A percentile compares a stretch with the other conserved stretches of the same genome.
Conservation (phyloP, 2,888 invertebrate genomes). For the Coenonympha arcania region DNA sequence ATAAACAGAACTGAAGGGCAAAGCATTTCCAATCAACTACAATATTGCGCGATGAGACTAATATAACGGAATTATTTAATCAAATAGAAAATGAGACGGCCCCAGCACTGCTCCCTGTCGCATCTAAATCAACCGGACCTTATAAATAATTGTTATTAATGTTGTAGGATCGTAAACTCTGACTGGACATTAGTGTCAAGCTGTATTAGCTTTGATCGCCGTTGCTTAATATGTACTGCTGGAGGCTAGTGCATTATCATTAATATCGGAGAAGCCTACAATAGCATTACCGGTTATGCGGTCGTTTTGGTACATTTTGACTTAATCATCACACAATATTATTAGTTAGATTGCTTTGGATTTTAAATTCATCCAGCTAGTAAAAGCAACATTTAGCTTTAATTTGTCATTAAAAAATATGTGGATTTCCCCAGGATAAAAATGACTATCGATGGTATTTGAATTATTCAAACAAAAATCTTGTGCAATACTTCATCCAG, state of each 20-base stretch:
- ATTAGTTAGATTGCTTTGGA: too few species aligned
- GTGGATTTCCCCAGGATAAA: too few species aligned
- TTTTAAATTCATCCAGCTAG: too few species aligned
- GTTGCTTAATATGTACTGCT: constrained; percentile 35
- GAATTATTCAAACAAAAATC: too few species aligned
- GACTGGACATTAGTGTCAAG: constrained; percentile 48
- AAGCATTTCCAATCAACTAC: not conserved
- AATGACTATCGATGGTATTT: too few species aligned
- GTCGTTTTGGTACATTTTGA: not conserved
- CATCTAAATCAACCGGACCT: constrained; percentile 43
- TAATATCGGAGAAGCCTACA: constrained; percentile 19
- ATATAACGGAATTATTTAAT: constrained; percentile 9
- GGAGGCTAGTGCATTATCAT: constrained; percentile 19
- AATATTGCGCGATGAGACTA: not conserved
- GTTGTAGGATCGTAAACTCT: constrained; percentile 44
- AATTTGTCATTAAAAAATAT: too few species aligned
- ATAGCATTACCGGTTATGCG: constrained; percentile 1
- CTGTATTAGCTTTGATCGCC: constrained; percentile 44
- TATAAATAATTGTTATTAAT: constrained; percentile 59
- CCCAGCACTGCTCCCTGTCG: constrained; percentile 39
- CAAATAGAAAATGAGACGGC: constrained; percentile 32
- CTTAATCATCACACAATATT: not conserved
- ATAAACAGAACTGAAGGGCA: not conserved
- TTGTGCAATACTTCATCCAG: too few species aligned
- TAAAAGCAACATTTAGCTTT: too few species aligned